phyloP scores from a whole-genome alignment of 2,113 vertebrate genomes.

The Canis aureus region DNA sequence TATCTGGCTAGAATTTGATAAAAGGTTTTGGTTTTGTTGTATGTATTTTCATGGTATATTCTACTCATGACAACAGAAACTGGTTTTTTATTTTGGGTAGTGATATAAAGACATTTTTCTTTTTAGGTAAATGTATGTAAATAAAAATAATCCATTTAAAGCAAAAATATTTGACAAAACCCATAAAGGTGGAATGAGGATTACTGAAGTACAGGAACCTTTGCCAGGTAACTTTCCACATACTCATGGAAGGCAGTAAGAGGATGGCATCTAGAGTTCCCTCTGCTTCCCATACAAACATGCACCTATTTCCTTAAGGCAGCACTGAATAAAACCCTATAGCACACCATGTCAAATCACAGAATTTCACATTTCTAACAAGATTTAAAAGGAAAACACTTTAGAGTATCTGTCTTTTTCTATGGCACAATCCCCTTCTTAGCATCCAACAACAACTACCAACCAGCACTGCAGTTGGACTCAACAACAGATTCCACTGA shows the following conservation, averaged over 20 bases:
- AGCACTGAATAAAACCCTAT: background rate
- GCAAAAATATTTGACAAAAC: background rate
- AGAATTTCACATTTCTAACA: background rate
- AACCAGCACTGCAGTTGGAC: background rate
- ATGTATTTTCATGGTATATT: background rate
- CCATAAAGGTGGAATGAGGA: background rate
- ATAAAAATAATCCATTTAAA: background rate
- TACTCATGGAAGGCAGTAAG: background rate
- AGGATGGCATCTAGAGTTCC: background rate
- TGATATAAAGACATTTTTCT: conserved; percentile 37
- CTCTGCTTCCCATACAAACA: background rate
- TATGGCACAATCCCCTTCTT: background rate
- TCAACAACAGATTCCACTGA: background rate
- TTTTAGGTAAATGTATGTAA: background rate
- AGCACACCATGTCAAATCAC: background rate
- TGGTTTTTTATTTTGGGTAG: background rate
- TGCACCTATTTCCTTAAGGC: background rate
- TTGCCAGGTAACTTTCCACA: background rate
- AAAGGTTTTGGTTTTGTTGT: background rate
- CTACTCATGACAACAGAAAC: background rate
- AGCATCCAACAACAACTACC: background rate
- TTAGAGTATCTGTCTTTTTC: background rate
- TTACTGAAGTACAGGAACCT: background rate
- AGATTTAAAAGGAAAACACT: conserved; percentile 20
- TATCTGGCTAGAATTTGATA: conserved; percentile 25